Conservation (phyloP, 2,797 vertebrate species). For the Trachops cirrhosus region DNA sequence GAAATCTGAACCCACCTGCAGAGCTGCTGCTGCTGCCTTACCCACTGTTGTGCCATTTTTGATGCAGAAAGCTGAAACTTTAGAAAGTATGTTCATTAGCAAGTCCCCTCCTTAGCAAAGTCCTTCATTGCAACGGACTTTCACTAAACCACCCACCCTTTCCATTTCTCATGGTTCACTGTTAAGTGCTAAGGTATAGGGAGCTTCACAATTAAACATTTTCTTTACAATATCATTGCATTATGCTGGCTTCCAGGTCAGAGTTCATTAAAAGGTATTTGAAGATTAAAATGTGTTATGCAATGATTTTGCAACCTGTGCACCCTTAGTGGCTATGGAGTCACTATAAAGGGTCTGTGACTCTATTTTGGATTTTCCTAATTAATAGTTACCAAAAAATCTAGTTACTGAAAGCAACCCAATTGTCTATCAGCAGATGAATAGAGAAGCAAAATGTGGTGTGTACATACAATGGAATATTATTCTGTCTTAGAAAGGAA, state of each 20-base stretch:
- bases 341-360: not conserved
- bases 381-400: not conserved
- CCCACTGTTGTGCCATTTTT: not conserved
- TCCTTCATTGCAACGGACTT: not conserved
- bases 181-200: not conserved
- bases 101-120: not conserved
- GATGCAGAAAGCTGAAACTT: not conserved
- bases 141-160: not conserved
- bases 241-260: not conserved
- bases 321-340: not conserved
- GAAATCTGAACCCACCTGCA: no score
- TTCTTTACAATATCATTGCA: not conserved
- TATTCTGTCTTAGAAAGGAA: not conserved
- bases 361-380: not conserved
- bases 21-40: no score
- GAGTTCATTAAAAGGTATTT: not conserved
- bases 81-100: not conserved
- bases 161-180: not conserved
- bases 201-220: not conserved
- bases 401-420: not conserved
- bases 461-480: not conserved
- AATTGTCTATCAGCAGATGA: not conserved
- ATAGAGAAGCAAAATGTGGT: not conserved
- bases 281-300: not conserved
- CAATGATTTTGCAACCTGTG: not conserved